Evolutionary conservation across 2,113 vertebrate species (phyloP).

Genomic region (Phocoena phocoena): DNA sequence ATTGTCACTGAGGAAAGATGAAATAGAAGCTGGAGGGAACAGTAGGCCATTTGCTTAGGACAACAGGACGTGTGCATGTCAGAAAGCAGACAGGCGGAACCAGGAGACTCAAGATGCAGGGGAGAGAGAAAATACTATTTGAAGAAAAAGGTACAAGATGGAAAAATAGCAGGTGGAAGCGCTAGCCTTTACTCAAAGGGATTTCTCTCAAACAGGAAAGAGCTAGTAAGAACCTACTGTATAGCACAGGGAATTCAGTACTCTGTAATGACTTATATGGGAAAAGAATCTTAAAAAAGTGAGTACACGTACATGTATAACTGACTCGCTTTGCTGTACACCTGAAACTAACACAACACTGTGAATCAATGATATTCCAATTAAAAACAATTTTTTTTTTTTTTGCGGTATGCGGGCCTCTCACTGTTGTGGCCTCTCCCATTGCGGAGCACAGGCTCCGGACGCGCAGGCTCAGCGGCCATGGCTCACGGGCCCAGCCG

Average conservation of each 20-base stretch:
- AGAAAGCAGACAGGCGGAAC: neutral
- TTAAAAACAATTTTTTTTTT: neutral
- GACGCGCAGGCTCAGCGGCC: no score
- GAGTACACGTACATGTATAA: no score
- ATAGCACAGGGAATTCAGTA: no score
- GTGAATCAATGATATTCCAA: no score
- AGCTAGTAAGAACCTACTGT: neutral
- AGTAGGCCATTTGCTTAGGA: neutral
- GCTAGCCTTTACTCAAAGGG: neutral
- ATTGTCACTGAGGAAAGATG: neutral
- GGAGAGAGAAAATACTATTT: neutral
- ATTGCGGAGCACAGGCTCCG: no score
- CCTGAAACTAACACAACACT: no score
- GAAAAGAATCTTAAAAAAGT: no score
- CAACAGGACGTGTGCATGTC: neutral
- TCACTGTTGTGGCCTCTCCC: no score
- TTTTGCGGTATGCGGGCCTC: no score
- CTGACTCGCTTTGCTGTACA: no score
- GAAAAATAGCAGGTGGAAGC: neutral
- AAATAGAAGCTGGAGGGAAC: neutral
- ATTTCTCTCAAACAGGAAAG: neutral
- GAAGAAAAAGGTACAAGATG: neutral
- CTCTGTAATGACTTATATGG: no score
- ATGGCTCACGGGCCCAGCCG: no score
- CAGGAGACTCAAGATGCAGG: neutral